phyloP scores from a whole-genome alignment of 1,140 invertebrate genomes.

The Leucophenga varia region DNA sequence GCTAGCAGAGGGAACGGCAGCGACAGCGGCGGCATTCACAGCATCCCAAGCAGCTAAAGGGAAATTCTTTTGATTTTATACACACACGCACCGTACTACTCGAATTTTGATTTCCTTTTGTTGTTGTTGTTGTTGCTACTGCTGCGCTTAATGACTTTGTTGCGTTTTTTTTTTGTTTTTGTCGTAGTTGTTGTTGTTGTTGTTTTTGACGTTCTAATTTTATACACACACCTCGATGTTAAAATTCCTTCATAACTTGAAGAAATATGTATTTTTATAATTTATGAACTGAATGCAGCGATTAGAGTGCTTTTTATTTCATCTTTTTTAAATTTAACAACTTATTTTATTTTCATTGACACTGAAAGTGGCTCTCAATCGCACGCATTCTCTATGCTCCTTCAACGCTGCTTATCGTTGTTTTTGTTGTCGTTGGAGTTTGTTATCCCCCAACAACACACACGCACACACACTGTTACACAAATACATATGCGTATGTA shows the following conservation, averaged over 20 bases:
- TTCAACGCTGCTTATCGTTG: too few species aligned
- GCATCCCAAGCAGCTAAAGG: slow-evolving; percentile 37
- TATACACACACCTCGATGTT: slow-evolving; percentile 42
- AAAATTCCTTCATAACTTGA: slow-evolving; percentile 50
- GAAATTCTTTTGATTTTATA: too few species aligned
- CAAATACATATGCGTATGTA: too few species aligned
- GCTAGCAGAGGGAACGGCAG: slow-evolving; percentile 5
- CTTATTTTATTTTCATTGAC: slow-evolving; percentile 37
- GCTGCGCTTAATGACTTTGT: slow-evolving; percentile 14
- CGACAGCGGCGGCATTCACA: slow-evolving; percentile 14
- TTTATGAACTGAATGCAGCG: slow-evolving; percentile 50
- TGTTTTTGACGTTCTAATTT: slow-evolving; percentile 33
- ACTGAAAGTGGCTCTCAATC: slow-evolving; percentile 37
- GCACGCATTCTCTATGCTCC: too few species aligned
- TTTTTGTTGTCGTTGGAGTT: too few species aligned
- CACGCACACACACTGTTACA: too few species aligned
- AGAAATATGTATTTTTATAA: too few species aligned
- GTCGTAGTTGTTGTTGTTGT: background rate
- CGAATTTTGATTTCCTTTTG: slow-evolving; percentile 23
- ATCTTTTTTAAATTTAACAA: slow-evolving; percentile 53
- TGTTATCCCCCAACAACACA: too few species aligned
- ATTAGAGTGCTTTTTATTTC: slow-evolving; percentile 49
- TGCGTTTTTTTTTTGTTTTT: slow-evolving; percentile 21
- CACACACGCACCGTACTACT: too few species aligned
- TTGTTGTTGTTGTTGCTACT: slow-evolving; percentile 10